These are phyloP conservation scores for Diceros bicornis DNA, from an alignment of 2,797 vertebrate species.

Conservation along the genomic window DNA sequence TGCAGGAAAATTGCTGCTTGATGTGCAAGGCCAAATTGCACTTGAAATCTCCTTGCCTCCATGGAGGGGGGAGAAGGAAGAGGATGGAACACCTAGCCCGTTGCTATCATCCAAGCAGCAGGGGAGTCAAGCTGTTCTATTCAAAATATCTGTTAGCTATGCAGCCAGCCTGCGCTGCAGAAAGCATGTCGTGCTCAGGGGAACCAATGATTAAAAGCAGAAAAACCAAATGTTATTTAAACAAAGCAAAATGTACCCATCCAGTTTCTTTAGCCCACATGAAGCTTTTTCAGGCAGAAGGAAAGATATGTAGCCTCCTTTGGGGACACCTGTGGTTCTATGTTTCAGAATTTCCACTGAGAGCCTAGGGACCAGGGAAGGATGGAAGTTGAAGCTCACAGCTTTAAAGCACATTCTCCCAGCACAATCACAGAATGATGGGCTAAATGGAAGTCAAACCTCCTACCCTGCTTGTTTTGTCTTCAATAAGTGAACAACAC, in stretches of 20 bases:
- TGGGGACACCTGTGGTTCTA: neutral
- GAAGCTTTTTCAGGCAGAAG: slow-evolving; percentile 31
- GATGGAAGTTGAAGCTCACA: neutral
- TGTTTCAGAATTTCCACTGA: slow-evolving; percentile 37
- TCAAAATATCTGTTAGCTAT: slow-evolving; percentile 82
- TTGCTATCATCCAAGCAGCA: slow-evolving; percentile 82
- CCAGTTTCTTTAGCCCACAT: neutral
- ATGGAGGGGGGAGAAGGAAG: slow-evolving; percentile 65
- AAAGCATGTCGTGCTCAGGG: slow-evolving; percentile 16
- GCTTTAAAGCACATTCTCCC: neutral
- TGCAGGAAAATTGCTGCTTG: slow-evolving; percentile 84
- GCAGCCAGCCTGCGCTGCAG: slow-evolving; percentile 67
- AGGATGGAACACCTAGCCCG: slow-evolving; percentile 81
- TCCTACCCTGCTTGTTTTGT: neutral
- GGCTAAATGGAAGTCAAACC: too few relatives aligned
- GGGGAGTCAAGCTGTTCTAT: slow-evolving; percentile 83
- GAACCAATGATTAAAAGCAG: slow-evolving; percentile 83
- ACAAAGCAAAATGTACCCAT: slow-evolving; percentile 75
- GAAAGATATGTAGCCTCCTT: neutral
- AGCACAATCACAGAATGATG: neutral
- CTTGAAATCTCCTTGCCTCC: slow-evolving; percentile 82
- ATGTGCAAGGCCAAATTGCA: slow-evolving; percentile 79
- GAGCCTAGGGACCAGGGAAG: neutral
- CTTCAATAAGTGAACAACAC: neutral
- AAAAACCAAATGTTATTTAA: slow-evolving; percentile 86